Conservation (phyloP, 2,797 vertebrate species). For the Heliangelus exortis region DNA sequence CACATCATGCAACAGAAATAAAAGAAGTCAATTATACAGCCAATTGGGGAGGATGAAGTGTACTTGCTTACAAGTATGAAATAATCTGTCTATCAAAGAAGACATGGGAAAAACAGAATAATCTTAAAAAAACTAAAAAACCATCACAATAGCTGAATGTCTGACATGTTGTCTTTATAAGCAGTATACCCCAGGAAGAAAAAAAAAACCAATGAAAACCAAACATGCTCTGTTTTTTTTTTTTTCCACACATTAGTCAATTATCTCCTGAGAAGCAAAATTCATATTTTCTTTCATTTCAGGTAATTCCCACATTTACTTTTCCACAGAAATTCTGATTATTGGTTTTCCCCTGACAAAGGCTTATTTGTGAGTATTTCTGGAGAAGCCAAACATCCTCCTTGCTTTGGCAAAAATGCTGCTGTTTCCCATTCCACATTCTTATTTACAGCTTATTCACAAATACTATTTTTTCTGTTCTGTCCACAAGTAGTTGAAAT, state of each 20-base stretch:
- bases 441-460: no score
- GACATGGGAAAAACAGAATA: background rate
- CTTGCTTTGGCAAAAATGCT: no score
- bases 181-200: background rate
- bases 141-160: background rate
- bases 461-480: no score
- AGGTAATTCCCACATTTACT: background rate
- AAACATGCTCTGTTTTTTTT: background rate
- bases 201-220: no score
- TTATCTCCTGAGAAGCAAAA: background rate
- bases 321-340: background rate
- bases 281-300: constrained; percentile 11
- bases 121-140: background rate
- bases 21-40: background rate
- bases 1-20: background rate
- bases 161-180: background rate
- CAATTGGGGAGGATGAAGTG: background rate
- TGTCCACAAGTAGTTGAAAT: no score
- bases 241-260: background rate
- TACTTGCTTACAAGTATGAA: background rate
- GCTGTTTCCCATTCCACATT: no score
- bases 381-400: background rate
- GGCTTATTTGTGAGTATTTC: background rate
- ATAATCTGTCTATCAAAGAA: constrained; percentile 9
- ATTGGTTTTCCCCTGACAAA: background rate